phyloP scores from a whole-genome alignment of 2,797 vertebrate species.

The Choloepus didactylus region DNA sequence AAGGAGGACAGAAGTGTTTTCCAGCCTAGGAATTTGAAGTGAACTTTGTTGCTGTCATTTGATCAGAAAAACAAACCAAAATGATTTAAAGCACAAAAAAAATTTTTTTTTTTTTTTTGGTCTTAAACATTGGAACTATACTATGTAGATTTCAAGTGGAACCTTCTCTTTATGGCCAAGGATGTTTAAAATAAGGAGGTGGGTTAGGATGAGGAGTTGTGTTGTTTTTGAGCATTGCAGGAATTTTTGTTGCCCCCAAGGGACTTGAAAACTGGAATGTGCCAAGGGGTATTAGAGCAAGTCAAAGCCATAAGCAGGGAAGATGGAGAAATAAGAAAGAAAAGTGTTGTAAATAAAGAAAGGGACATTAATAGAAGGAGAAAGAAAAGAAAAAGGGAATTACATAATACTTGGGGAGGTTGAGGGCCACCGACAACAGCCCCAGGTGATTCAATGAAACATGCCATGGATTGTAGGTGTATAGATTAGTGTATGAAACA shows the following conservation, averaged over 20 bases:
- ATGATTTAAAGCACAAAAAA: not conserved
- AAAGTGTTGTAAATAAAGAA: not conserved
- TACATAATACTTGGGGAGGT: not conserved
- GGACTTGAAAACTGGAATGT: not conserved
- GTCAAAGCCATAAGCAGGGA: not conserved
- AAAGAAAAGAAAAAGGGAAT: not conserved
- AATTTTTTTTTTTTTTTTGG: not conserved
- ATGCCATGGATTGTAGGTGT: not conserved
- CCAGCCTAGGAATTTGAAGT: not conserved
- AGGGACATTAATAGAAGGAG: slow-evolving; percentile 1
- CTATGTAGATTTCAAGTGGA: slow-evolving; percentile 12
- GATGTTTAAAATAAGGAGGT: not conserved
- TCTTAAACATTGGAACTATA: not conserved
- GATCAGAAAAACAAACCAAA: slow-evolving; percentile 43
- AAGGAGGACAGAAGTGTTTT: slow-evolving; percentile 2
- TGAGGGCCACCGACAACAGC: not conserved
- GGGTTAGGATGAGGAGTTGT: not conserved
- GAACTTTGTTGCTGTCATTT: not conserved
- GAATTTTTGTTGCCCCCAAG: not conserved
- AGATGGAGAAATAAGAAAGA: not conserved
- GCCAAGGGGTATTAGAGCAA: not conserved
- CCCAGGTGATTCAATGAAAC: not conserved
- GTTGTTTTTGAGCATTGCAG: not conserved
- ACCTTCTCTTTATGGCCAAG: not conserved
- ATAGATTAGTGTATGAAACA: not conserved